Evolutionary conservation across 2,113 vertebrate genomes (phyloP), one percentile per base, ranked within the genome.

Genomic region (Pedionomus torquatus): DNA sequence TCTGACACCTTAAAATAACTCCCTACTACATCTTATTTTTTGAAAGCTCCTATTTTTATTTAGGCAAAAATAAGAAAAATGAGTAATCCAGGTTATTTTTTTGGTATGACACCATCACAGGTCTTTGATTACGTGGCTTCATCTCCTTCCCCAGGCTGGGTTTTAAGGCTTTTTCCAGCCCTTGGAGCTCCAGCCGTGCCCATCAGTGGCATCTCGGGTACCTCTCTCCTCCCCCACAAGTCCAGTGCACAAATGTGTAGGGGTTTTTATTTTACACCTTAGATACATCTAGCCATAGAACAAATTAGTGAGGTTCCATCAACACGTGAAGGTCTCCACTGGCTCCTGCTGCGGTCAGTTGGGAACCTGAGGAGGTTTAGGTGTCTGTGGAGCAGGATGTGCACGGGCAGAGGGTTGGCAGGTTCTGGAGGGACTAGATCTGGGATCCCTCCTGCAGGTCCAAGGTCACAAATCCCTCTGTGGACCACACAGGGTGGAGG

Each of bases 261-360:
- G 46, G 18, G 24, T 12, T 17, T 54, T 31, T 28, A 6, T 66
- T 78, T 68, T 31, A 4, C 43, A 9, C 16, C 17, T 54, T 30
- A 30, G 28, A 28, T 52, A 28, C 51, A 52, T 54, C 68, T 68
- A 8, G 41, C 54, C 33, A 1, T 20, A 24, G 71, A 46, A 23
- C 37, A 28, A 6, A 14, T 12, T 5, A 6, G 6, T 3, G n/a
- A 15, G 31, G n/a, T 24, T 60, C 0, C 19, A 30, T n/a, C 64
- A 8, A 7, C 17, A 37, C 1, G 1, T 7, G 81, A 25, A 31
- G 61, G 10, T 69, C 63, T 20, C n/a, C 51, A 11, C 0, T 11
- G 69, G 54, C 9, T 33, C 64, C 10, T 18, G 2, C 61, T 20
- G 69, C 5, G 1, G 28, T 10, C 20, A 11, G 10, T 13, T 17